Conservation (phyloP, 2,113 vertebrate species). For the Callospermophilus lateralis region DNA sequence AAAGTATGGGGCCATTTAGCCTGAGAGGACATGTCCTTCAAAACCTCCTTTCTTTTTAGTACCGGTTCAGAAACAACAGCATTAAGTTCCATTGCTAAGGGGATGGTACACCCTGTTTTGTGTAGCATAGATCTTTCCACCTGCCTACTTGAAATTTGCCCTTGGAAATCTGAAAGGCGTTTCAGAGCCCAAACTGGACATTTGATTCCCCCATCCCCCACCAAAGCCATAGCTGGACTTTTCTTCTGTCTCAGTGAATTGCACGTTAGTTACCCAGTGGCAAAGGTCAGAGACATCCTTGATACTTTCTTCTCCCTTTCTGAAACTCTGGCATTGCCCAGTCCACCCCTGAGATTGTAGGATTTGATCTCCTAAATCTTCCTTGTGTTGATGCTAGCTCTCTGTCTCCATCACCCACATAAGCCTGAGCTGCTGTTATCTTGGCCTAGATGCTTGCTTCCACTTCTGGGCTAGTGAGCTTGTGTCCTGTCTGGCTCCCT, state of each 20-base stretch:
- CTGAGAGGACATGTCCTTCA: not conserved
- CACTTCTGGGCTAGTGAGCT: too few relatives aligned
- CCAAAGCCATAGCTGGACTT: not conserved
- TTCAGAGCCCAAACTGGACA: not conserved
- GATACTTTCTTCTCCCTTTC: not conserved
- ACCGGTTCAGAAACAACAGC: not conserved
- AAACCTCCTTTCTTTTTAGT: not conserved
- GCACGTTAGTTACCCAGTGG: too few relatives aligned
- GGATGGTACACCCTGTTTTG: not conserved
- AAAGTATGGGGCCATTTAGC: too few relatives aligned
- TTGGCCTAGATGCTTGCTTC: too few relatives aligned
- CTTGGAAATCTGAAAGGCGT: not conserved
- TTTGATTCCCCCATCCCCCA: accelerated
- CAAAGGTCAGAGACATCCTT: not conserved
- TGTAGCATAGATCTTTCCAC: not conserved
- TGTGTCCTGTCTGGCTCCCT: not conserved
- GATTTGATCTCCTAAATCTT: not conserved
- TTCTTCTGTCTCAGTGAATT: not conserved
- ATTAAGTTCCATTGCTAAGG: accelerated
- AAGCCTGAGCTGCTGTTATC: accelerated
- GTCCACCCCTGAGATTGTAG: not conserved
- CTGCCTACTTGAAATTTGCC: not conserved
- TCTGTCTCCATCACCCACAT: not conserved
- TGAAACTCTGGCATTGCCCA: not conserved
- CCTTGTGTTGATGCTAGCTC: not conserved